These are phyloP conservation scores for Psilopsiagon aymara DNA, from an alignment of 2,113 vertebrate genomes.

Conservation along the genomic window DNA sequence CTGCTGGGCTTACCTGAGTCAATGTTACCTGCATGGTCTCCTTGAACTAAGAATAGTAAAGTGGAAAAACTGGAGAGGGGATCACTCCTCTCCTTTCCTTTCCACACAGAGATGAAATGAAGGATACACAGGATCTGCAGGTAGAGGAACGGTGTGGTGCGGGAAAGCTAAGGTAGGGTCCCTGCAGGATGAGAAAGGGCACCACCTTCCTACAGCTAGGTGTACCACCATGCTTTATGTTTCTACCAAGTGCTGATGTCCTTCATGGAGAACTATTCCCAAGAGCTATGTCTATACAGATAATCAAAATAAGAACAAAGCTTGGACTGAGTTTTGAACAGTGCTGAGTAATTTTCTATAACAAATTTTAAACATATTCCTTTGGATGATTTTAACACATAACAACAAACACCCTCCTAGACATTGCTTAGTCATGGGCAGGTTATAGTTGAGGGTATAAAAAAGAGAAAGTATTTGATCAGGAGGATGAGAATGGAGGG, in stretches of 20 bases:
- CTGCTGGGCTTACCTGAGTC: neutral
- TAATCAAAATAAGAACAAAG: neutral
- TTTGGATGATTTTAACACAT: neutral
- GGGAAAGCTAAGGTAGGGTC: neutral
- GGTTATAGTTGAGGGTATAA: neutral
- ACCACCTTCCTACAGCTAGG: neutral
- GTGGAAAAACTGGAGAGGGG: neutral
- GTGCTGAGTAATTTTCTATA: neutral
- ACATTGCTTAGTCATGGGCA: neutral
- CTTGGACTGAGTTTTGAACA: neutral
- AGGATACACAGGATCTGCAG: neutral
- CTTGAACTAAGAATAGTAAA: too few relatives aligned
- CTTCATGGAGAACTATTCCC: neutral
- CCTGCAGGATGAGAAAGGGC: neutral
- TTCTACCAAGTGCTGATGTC: neutral
- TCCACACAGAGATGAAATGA: neutral
- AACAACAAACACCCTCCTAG: neutral
- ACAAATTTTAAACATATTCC: neutral
- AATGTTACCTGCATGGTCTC: neutral
- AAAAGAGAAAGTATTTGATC: neutral
- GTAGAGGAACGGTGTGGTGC: neutral
- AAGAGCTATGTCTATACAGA: neutral
- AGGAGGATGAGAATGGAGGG: neutral
- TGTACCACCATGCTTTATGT: neutral
- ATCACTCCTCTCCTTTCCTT: neutral